Conservation (phyloP, 1,140 invertebrate species). For the Eufriesea mexicana region DNA sequence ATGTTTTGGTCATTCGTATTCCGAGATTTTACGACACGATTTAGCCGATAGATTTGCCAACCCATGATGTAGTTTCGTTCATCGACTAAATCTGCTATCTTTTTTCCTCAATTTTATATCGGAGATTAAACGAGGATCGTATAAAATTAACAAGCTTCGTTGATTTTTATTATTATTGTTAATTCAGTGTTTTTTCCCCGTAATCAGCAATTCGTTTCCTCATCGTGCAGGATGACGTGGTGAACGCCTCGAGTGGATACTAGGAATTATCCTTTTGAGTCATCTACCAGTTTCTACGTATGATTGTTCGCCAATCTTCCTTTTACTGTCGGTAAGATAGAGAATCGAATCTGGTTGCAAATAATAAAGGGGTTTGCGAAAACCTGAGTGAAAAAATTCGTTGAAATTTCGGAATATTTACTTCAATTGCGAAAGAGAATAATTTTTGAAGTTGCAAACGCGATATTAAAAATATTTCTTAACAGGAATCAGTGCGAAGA, state of each 20-base stretch:
- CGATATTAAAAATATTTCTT: too few relatives aligned
- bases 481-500: too few relatives aligned
- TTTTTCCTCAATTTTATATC: not conserved
- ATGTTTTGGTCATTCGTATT: not conserved
- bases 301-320: constrained; percentile 40
- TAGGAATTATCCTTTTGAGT: constrained; percentile 52
- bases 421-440: not conserved
- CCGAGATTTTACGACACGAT: too few relatives aligned
- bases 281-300: constrained; percentile 54
- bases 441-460: not conserved
- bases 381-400: not conserved
- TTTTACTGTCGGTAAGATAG: constrained; percentile 60
- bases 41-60: not conserved
- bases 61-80: not conserved
- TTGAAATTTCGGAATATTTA: not conserved
- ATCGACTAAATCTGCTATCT: not conserved
- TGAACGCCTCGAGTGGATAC: not conserved
- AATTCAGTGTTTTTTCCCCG: not conserved
- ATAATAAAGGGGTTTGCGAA: not conserved
- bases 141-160: not conserved
- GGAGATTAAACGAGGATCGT: not conserved
- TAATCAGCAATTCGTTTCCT: not conserved
- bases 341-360: constrained; percentile 5
- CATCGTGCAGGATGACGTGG: too few relatives aligned
- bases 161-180: not conserved